Percentiles rank a stretch among this genome's conserved stretches.
phyloP scores from a whole-genome alignment of 1,140 invertebrate species.

The Pseudomyrmex cubaensis region DNA sequence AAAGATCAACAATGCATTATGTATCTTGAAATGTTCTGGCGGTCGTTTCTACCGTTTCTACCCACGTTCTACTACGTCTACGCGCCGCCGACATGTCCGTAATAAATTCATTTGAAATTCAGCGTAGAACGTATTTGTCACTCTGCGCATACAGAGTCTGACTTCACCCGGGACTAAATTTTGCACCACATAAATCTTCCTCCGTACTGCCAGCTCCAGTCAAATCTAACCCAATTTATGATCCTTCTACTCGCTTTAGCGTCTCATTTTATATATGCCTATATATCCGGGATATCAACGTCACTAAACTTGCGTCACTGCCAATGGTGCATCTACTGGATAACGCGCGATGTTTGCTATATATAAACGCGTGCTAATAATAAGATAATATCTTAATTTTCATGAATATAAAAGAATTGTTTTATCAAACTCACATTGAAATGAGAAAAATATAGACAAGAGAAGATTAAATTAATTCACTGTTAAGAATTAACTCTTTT shows the following conservation, averaged over 20 bases:
- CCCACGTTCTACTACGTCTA: conserved; percentile 7
- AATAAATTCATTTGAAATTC: conserved; percentile 53
- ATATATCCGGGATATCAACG: conserved; percentile 4
- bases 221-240: conserved; percentile 41
- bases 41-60: conserved; percentile 12
- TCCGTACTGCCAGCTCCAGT: conserved; percentile 26
- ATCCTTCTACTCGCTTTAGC: conserved; percentile 14
- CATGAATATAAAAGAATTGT: neutral
- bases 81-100: neutral
- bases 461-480: too few species aligned
- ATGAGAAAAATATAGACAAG: neutral
- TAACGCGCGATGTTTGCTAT: too few species aligned
- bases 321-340: neutral
- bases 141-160: conserved; percentile 26
- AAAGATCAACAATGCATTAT: conserved; percentile 52
- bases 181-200: conserved; percentile 50
- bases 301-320: conserved; percentile 14
- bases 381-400: neutral
- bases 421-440: neutral
- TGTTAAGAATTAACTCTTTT: too few species aligned
- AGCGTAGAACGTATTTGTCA: conserved; percentile 51
- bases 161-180: conserved; percentile 20
- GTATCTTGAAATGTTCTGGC: conserved; percentile 5
- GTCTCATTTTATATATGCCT: neutral
- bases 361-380: too few species aligned